phyloP scores from a whole-genome alignment of 2,888 invertebrate species.

The Scaptodrosophila latifasciaeformis region DNA sequence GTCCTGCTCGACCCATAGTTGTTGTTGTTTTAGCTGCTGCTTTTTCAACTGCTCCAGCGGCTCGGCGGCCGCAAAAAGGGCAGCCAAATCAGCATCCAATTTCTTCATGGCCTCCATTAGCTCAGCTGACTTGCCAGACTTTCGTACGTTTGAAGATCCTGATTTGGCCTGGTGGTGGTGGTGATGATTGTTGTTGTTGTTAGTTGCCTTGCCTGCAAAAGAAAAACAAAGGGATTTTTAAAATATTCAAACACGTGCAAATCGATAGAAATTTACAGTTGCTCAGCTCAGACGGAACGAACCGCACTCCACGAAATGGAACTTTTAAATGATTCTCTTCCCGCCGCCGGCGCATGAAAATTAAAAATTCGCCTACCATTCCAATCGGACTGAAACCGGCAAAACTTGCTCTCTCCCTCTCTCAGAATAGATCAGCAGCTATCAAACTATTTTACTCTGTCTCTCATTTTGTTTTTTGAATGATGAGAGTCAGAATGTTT shows the following conservation, averaged over 20 bases:
- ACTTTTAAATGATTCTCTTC: slow-evolving; percentile 36
- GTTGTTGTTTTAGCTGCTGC: slow-evolving; percentile 25
- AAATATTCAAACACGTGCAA: slow-evolving; percentile 2
- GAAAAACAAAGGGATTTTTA: no score
- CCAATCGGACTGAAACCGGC: no score
- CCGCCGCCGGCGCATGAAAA: no score
- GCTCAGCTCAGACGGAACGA: not conserved
- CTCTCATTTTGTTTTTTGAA: not conserved
- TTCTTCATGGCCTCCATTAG: slow-evolving; percentile 72
- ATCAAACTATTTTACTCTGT: no score
- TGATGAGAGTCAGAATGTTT: no score
- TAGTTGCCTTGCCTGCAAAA: slow-evolving; percentile 39
- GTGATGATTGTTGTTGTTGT: not conserved
- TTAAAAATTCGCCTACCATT: not conserved
- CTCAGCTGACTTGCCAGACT: slow-evolving; percentile 57
- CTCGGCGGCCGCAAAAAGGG: slow-evolving; percentile 61
- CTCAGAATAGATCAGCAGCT: no score
- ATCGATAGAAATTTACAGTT: slow-evolving; percentile 32
- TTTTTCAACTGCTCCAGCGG: slow-evolving; percentile 44
- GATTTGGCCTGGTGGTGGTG: no score
- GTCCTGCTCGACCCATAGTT: slow-evolving; percentile 34
- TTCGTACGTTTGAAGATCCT: slow-evolving; percentile 10
- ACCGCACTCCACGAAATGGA: slow-evolving; percentile 54
- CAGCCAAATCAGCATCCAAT: slow-evolving; percentile 68
- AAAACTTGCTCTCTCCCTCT: no score